Conservation (phyloP, 2,797 vertebrate species). For the Microctenopoma stevenorrisi region DNA sequence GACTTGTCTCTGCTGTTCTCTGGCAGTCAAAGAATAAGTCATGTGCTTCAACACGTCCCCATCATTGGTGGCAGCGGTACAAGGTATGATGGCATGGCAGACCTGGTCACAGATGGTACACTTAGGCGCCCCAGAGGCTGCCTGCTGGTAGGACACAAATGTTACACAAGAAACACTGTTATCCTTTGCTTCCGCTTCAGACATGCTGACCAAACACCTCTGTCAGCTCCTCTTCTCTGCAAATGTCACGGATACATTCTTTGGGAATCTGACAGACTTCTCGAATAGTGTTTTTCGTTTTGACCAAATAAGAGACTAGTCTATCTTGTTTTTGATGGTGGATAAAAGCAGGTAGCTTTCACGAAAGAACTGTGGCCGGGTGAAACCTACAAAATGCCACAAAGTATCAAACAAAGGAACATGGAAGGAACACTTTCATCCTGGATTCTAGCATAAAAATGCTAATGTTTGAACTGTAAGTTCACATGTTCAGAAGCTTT, state of each 20-base stretch:
- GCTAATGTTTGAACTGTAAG: not conserved
- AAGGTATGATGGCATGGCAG: conserved; percentile 68
- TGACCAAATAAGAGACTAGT: not conserved
- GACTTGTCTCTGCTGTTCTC: conserved; percentile 29
- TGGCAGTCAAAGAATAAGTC: conserved; percentile 49
- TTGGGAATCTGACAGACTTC: conserved; percentile 37
- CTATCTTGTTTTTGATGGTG: not conserved
- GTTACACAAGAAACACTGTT: conserved; percentile 68
- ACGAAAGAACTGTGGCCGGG: not conserved
- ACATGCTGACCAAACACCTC: conserved; percentile 60
- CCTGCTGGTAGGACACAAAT: conserved; percentile 75
- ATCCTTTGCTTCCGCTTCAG: conserved; percentile 62
- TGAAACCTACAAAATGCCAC: too few relatives aligned
- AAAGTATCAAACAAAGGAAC: not conserved
- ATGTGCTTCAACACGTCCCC: conserved; percentile 46
- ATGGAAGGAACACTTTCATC: not conserved
- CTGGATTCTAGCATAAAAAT: too few relatives aligned
- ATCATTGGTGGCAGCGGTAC: conserved; percentile 59
- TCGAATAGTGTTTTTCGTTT: not conserved
- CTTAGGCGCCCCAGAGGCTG: conserved; percentile 71
- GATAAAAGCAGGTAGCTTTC: conserved; percentile 5
- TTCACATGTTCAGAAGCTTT: not conserved
- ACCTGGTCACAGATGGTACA: conserved; percentile 78
- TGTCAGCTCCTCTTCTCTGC: conserved; percentile 35
- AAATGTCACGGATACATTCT: conserved; percentile 29